These are phyloP conservation scores for Bombyx mori DNA, from an alignment of 1,140 invertebrate genomes.

Conservation along the genomic window DNA sequence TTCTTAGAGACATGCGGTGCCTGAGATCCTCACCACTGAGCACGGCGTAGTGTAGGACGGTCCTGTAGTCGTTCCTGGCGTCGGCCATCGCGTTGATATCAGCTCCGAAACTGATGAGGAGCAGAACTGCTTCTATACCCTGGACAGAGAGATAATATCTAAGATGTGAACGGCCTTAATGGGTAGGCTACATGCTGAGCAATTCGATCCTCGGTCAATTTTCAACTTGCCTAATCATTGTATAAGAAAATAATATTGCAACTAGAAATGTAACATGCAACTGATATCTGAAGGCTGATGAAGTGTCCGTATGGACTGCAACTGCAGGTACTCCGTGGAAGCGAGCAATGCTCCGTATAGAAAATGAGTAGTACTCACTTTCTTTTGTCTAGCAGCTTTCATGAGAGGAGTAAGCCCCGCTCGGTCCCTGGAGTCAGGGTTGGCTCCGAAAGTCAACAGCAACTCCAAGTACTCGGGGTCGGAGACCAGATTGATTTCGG, in stretches of 20 bases:
- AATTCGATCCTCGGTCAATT: too few relatives aligned
- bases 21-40: constrained; percentile 72
- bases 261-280: too few relatives aligned
- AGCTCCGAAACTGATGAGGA: constrained; percentile 84
- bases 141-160: constrained; percentile 29
- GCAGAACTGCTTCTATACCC: constrained; percentile 83
- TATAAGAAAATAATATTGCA: too few relatives aligned
- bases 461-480: constrained; percentile 87
- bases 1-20: too few relatives aligned
- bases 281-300: too few relatives aligned
- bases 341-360: too few relatives aligned
- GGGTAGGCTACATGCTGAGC: too few relatives aligned
- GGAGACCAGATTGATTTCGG: constrained; percentile 90
- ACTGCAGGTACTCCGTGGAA: too few relatives aligned
- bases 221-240: too few relatives aligned
- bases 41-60: constrained; percentile 90
- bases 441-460: constrained; percentile 86
- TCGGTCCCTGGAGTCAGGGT: constrained; percentile 88
- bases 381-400: constrained; percentile 85
- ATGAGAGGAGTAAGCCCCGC: constrained; percentile 89
- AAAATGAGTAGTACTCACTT: constrained; percentile 63
- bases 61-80: constrained; percentile 84
- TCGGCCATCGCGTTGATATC: constrained; percentile 88
- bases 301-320: too few relatives aligned
- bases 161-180: too few relatives aligned